These are phyloP conservation scores for Hypolimnas misippus DNA, from an alignment of 2,888 invertebrate genomes.

Conservation along the genomic window DNA sequence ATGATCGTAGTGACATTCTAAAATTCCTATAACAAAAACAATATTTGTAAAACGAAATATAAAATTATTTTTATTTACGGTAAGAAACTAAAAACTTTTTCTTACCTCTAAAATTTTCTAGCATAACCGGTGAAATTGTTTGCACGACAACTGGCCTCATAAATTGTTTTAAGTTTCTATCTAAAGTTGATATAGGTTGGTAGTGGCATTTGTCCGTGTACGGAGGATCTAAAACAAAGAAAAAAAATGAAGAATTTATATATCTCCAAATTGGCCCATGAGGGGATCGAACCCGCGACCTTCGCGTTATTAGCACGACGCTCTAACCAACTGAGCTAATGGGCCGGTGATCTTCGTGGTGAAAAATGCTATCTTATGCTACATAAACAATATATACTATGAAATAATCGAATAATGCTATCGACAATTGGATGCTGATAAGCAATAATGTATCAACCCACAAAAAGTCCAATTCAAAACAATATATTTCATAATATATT, in stretches of 20 bases:
- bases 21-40: constrained; percentile 64
- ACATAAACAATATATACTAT: not conserved
- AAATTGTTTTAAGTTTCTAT: constrained; percentile 78
- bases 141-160: constrained; percentile 80
- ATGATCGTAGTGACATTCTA: constrained; percentile 87
- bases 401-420: no score
- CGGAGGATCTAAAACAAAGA: constrained; percentile 76
- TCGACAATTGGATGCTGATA: no score
- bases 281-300: constrained; percentile 90
- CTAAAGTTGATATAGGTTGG: constrained; percentile 77
- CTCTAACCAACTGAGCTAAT: constrained; percentile 91
- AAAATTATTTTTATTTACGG: not conserved
- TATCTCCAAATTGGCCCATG: constrained; percentile 84
- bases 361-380: not conserved
- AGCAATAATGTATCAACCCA: no score
- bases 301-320: constrained; percentile 91
- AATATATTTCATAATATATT: no score
- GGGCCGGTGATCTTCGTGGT: constrained; percentile 68
- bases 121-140: constrained; percentile 79
- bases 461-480: no score
- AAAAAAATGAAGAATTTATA: not conserved
- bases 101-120: constrained; percentile 84
- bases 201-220: constrained; percentile 76
- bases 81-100: not conserved
- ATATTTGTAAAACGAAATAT: not conserved